A percentile compares a stretch with the other conserved stretches of the same genome.
phyloP scores from a whole-genome alignment of 2,888 invertebrate species.

The Chloroclystis v-ata region DNA sequence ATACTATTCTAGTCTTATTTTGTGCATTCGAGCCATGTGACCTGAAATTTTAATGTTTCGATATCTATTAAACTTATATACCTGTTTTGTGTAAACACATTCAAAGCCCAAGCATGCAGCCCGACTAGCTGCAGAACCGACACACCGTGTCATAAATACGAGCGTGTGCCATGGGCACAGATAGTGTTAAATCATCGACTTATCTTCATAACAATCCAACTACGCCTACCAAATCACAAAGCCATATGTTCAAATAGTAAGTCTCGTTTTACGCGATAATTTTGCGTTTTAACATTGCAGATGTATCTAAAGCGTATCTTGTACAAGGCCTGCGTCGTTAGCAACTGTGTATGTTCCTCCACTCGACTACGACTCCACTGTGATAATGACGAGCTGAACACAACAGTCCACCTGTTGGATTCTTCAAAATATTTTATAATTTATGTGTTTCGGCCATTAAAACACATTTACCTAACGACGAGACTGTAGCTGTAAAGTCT shows the following conservation, averaged over 20 bases:
- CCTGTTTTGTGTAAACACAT: no score
- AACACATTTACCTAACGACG: no score
- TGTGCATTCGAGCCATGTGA: no score
- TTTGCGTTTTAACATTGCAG: neutral
- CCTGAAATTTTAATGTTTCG: no score
- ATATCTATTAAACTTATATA: no score
- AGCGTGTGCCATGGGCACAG: no score
- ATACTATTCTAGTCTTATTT: no score
- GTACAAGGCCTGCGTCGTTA: neutral
- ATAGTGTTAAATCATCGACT: neutral
- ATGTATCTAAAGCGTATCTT: no score
- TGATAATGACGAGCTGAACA: slow-evolving; percentile 10
- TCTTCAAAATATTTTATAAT: slow-evolving; percentile 15
- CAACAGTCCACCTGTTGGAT: slow-evolving; percentile 15
- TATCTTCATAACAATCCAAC: neutral
- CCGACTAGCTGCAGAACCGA: no score
- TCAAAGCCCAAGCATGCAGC: no score
- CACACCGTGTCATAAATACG: no score
- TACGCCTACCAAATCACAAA: neutral
- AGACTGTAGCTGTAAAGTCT: no score
- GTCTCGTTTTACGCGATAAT: neutral
- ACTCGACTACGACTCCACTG: slow-evolving; percentile 8
- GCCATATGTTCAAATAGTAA: neutral
- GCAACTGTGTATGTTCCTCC: neutral
- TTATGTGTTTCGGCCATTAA: slow-evolving; percentile 14